phyloP scores from a whole-genome alignment of 2,888 invertebrate genomes.

The Marronus borbonicus region DNA sequence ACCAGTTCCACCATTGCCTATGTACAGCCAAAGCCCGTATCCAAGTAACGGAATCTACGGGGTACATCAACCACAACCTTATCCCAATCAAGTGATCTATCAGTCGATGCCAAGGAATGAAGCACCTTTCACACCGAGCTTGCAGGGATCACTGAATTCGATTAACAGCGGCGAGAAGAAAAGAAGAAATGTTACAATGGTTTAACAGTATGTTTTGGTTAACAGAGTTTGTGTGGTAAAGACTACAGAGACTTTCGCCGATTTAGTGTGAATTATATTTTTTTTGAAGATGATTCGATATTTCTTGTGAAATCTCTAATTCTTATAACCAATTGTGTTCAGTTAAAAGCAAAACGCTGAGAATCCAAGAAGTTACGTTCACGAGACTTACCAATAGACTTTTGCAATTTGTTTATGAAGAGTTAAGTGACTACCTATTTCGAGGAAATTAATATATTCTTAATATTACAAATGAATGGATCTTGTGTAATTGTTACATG shows the following conservation, averaged over 20 bases:
- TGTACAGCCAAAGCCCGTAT: constrained; percentile 68
- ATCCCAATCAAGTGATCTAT: constrained; percentile 66
- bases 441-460: constrained; percentile 25
- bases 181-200: constrained; percentile 76
- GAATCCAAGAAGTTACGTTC: no score
- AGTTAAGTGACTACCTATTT: constrained; percentile 1
- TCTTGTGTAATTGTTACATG: constrained; percentile 36
- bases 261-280: constrained; percentile 35
- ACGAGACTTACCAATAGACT: no score
- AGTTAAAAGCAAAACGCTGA: neutral
- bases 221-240: constrained; percentile 61
- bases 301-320: constrained; percentile 1
- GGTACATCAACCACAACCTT: constrained; percentile 65
- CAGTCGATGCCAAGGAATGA: constrained; percentile 69
- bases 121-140: constrained; percentile 71
- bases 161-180: constrained; percentile 74
- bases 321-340: constrained; percentile 30
- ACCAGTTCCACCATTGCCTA: constrained; percentile 73
- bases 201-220: constrained; percentile 69
- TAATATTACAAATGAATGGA: constrained; percentile 3
- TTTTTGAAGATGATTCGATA: neutral
- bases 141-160: constrained; percentile 74
- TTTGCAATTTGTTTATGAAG: no score
- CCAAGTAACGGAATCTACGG: constrained; percentile 70
- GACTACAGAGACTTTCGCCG: constrained; percentile 59